phyloP scores from a whole-genome alignment of 1,140 invertebrate genomes.

The Drosophila takahashii region DNA sequence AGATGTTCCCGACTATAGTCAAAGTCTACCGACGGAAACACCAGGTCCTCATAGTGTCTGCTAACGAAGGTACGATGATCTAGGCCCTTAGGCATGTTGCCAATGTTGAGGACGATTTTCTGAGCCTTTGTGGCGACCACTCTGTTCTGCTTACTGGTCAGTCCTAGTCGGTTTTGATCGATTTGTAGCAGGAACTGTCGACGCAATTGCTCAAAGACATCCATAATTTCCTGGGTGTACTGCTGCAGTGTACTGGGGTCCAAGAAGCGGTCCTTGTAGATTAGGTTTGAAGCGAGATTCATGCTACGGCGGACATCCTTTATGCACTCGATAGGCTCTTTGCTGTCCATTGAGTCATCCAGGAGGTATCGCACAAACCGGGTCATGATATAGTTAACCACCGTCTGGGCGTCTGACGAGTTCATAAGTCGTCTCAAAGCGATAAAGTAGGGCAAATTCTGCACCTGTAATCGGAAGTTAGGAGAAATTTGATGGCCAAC shows the following conservation, averaged over 20 bases:
- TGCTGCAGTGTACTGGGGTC: not conserved
- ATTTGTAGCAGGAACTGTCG: constrained; percentile 34
- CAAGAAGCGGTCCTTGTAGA: constrained; percentile 59
- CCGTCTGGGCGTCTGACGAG: constrained; percentile 17
- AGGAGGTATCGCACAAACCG: constrained; percentile 47
- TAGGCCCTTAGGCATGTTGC: constrained; percentile 55
- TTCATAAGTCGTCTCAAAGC: constrained; percentile 34
- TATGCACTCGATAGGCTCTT: constrained; percentile 37
- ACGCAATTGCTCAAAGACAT: constrained; percentile 39
- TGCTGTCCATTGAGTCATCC: constrained; percentile 22
- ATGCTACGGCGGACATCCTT: constrained; percentile 53
- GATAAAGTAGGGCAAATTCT: constrained; percentile 28
- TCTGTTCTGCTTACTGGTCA: not conserved
- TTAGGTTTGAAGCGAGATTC: constrained; percentile 46
- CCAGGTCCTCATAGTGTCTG: constrained; percentile 41
- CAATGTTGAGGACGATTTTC: constrained; percentile 60
- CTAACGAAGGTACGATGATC: constrained; percentile 34
- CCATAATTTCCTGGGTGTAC: constrained; percentile 3
- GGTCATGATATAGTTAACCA: constrained; percentile 73
- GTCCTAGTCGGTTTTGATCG: constrained; percentile 20
- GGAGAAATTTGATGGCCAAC: constrained; percentile 19
- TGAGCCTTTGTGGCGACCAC: constrained; percentile 35
- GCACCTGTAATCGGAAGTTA: constrained; percentile 6
- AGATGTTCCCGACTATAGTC: constrained; percentile 58
- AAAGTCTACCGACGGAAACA: constrained; percentile 1